Base-by-base conservation (phyloP, 2,888 invertebrate genomes). In the Spodoptera littoralis region DNA sequence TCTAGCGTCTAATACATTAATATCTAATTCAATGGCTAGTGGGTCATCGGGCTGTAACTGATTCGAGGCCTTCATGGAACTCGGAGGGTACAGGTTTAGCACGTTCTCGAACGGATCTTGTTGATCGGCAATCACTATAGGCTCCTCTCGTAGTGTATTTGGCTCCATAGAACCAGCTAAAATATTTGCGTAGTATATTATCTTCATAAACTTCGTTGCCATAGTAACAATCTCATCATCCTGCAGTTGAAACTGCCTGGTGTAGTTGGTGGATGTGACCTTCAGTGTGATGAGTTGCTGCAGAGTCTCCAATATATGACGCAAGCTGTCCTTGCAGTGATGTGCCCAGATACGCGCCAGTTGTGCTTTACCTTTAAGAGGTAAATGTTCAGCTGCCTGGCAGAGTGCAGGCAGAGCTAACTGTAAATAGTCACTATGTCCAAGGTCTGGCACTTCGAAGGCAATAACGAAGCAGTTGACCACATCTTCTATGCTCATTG, bases 221-320 rank as follows among this genome's bases (percentile, higher is more conserved):
- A 97, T 96, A 18, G 97, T 97, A 60, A 99, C 97, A 63, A 96
- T 96, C 56, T 97, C 96, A 76, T 98, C 98, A 84, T 98, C 98
- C 87, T 98, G 98, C 51, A 98, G 96, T 65, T 96, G 96, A 81
- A 96, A 97, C 81, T 97, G 96, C 51, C 96, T 89, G 36, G 96
- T 95, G 86, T 97, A 97, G 70, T 96, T 96, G 3, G 97, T 97
- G 46, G 97, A 96, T 67, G 98, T 97, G 11, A 98, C 97, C 85
- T 97, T 96, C 22, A 98, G 93, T 0, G 98, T 98, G 73, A 99
- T 97, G 49, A 98, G 95, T 86, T 98, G 98, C 83, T 99, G 99
- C 18, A 98, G 93, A 27, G 97, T 96, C 84, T 97, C 96, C 64
- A 98, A 87, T 54, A 98, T 95, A 75, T 95, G 95, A 27, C 96